phyloP scores from a whole-genome alignment of 2,888 invertebrate species.

The Caradrina kadenii region DNA sequence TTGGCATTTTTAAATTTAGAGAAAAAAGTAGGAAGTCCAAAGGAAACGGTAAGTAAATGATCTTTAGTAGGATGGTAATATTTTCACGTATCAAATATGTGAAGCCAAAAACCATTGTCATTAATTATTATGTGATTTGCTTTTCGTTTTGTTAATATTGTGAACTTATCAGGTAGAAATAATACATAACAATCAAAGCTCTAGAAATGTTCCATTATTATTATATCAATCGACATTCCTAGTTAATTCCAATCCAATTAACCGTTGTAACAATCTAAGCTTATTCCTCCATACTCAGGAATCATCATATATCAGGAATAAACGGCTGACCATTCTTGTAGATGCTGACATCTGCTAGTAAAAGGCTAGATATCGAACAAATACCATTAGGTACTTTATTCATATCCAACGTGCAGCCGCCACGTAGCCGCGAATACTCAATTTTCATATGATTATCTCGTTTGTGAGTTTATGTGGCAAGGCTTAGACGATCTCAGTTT shows the following conservation, averaged over 20 bases:
- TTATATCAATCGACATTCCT: too few species aligned
- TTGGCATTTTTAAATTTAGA: neutral
- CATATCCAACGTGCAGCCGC: constrained; percentile 29
- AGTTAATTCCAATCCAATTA: too few species aligned
- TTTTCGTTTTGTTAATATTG: too few species aligned
- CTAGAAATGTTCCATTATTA: too few species aligned
- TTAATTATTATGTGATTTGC: too few species aligned
- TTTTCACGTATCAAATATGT: neutral
- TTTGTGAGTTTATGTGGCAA: constrained; percentile 49
- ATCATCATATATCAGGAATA: constrained; percentile 5
- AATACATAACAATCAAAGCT: too few species aligned
- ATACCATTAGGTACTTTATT: constrained; percentile 29
- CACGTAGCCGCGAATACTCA: constrained; percentile 21
- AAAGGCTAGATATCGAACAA: constrained; percentile 23
- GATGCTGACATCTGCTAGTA: neutral
- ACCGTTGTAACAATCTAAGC: too few species aligned
- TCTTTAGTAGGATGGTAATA: too few species aligned
- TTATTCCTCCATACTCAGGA: neutral
- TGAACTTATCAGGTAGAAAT: too few species aligned
- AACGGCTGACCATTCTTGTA: constrained; percentile 5
- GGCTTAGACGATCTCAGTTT: constrained; percentile 42
- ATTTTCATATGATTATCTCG: constrained; percentile 58
- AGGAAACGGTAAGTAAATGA: neutral
- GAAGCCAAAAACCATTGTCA: neutral
- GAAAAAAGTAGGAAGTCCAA: neutral